Conservation (phyloP, 37 sponge, comb jelly and placozoan species). For the Spongilla lacustris region DNA sequence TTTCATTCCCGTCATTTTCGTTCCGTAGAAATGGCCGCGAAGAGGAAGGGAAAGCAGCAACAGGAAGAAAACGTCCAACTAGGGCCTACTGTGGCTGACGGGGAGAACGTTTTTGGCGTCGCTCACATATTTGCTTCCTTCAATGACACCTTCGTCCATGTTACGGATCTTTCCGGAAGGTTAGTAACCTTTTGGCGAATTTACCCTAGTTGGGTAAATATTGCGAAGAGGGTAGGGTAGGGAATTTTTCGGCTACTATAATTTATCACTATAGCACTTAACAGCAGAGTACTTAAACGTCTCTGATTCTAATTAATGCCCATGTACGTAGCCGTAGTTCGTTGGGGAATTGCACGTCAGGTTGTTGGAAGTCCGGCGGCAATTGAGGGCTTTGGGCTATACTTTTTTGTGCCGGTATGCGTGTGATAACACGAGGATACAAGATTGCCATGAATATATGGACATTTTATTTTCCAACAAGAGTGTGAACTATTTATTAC, state of each 20-base stretch:
- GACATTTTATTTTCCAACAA: no score
- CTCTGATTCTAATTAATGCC: neutral
- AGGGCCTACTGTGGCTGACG: conserved; percentile 92
- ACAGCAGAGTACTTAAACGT: no score
- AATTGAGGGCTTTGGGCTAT: no score
- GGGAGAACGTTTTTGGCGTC: conserved; percentile 97
- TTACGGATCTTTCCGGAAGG: conserved; percentile 98
- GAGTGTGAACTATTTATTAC: no score
- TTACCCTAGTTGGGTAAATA: neutral
- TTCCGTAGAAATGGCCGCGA: conserved; percentile 40
- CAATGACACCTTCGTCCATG: conserved; percentile 99
- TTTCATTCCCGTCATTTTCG: neutral
- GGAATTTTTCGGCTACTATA: no score
- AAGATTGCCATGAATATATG: no score
- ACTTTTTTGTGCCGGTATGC: no score
- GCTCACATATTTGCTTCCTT: conserved; percentile 99
- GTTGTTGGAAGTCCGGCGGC: no score
- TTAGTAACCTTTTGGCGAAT: conserved; percentile 3
- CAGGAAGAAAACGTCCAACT: conserved; percentile 91
- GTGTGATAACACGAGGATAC: no score
- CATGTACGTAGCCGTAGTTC: neutral
- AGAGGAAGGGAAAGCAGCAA: conserved; percentile 83
- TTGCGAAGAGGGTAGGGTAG: no score
- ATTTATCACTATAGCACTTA: no score
- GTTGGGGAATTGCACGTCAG: neutral